These are phyloP conservation scores for Nothobranchius furzeri DNA, from an alignment of 2,113 vertebrate genomes.

Conservation along the genomic window DNA sequence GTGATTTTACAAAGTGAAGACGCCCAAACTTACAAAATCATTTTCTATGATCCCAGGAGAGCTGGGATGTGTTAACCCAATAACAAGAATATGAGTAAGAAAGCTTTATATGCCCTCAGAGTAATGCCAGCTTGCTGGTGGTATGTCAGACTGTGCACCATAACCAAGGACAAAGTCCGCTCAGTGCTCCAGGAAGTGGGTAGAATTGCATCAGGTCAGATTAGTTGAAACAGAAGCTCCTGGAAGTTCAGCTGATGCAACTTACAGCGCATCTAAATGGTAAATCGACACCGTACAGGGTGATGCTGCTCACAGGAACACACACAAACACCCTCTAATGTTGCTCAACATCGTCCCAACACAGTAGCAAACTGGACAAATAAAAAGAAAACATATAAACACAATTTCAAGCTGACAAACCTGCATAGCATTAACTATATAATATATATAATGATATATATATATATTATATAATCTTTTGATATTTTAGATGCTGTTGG, in stretches of 20 bases:
- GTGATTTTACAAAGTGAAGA: conserved; percentile 57
- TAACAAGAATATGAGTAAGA: conserved; percentile 23
- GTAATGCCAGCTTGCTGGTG: conserved; percentile 62
- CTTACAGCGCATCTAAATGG: conserved; percentile 5
- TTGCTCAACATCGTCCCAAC: conserved; percentile 26
- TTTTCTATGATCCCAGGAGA: conserved; percentile 46
- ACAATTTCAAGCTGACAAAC: conserved; percentile 52
- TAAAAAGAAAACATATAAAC: conserved; percentile 24
- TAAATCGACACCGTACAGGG: conserved; percentile 7
- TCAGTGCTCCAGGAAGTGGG: conserved; percentile 14
- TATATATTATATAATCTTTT: conserved; percentile 17
- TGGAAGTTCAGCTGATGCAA: conserved; percentile 25
- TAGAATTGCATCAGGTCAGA: conserved; percentile 4
- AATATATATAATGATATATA: background rate
- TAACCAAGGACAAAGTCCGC: conserved; percentile 20
- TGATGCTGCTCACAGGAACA: conserved; percentile 44
- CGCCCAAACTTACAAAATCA: conserved; percentile 36
- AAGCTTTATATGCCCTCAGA: conserved; percentile 22
- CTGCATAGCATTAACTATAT: conserved; percentile 70
- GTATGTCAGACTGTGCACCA: conserved; percentile 37
- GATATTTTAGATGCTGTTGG: conserved; percentile 49
- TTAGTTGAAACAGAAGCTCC: conserved; percentile 3
- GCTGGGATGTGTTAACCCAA: conserved; percentile 4
- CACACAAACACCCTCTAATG: conserved; percentile 29
- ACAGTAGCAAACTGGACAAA: conserved; percentile 34